A percentile compares a stretch with the other conserved stretches of the same genome.
phyloP scores from a whole-genome alignment of 2,797 vertebrate species.

The Tauraco hartlaubi region DNA sequence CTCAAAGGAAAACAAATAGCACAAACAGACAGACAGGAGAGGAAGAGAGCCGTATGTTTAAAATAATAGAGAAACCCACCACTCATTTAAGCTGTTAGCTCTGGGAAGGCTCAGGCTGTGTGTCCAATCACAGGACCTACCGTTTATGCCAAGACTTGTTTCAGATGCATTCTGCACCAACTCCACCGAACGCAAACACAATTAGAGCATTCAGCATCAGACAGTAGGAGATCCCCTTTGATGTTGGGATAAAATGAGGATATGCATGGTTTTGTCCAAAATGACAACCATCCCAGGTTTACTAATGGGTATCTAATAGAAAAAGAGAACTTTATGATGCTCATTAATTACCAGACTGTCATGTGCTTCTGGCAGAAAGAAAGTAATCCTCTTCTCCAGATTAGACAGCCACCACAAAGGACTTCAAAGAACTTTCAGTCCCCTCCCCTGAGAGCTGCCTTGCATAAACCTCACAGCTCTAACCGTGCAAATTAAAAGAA shows the following conservation, averaged over 20 bases:
- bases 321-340: slow-evolving; percentile 96
- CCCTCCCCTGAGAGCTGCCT: slow-evolving; percentile 82
- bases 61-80: slow-evolving; percentile 57
- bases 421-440: slow-evolving; percentile 90
- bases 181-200: slow-evolving; percentile 91
- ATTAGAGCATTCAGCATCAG: slow-evolving; percentile 95
- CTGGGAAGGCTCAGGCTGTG: slow-evolving; percentile 67
- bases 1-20: slow-evolving; percentile 60
- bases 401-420: slow-evolving; percentile 94
- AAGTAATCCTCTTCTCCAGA: slow-evolving; percentile 92
- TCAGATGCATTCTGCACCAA: slow-evolving; percentile 87
- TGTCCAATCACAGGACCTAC: slow-evolving; percentile 59
- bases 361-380: slow-evolving; percentile 89
- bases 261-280: slow-evolving; percentile 96
- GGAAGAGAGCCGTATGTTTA: slow-evolving; percentile 24
- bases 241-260: slow-evolving; percentile 96
- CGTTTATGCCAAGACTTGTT: slow-evolving; percentile 72
- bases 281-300: slow-evolving; percentile 95
- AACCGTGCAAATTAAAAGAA: slow-evolving; percentile 80
- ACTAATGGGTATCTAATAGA: slow-evolving; percentile 97
- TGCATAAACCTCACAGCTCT: slow-evolving; percentile 89
- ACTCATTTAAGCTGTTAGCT: slow-evolving; percentile 63
- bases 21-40: slow-evolving; percentile 45
- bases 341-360: slow-evolving; percentile 96
- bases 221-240: slow-evolving; percentile 96